Evolutionary conservation across 53 echinoderm and acorn worm species (phyloP), one percentile per base, ranked within the genome.

Genomic region (Luidia sarsii): DNA sequence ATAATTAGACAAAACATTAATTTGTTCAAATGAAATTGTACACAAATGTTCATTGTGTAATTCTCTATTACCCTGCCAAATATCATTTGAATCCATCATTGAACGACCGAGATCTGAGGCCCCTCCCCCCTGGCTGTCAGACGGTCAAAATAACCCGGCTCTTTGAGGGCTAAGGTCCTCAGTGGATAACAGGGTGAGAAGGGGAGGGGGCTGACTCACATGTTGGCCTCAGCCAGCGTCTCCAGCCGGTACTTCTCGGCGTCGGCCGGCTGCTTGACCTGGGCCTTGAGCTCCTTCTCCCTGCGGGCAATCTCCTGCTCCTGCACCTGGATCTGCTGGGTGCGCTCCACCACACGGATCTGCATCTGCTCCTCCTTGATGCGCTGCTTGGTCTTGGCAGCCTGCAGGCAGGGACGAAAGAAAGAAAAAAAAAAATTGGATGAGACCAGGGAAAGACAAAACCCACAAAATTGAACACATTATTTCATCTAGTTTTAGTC

Each of bases 281-380:
- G 90, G 4, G 93, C 93, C 14, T 87, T 67, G 8, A 93, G 71
- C 33, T 93, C 93, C 70, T 93, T 93, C 89, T 93, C 93, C 23
- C 87, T 50, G 9, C 93, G 86, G 32, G 60, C 7, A 27, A 93
- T 93, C 83, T 93, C 93, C 32, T 93, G 93, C 52, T 93, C 89
- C 50, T 89, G 89, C 34, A 93, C 93, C 71, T 87, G 89, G 73
- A 93, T 93, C 87, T 93, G 93, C 74, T 93, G 93, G 24, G 83
- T 35, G 23, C 93, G 70, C 41, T 93, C 93, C 27, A 93, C 90
- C 14, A 93, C 93, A 39, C 79, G 89, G 84, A 93, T 93, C 68
- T 93, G 93, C 93, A 93, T 93, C 80, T 93, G 87, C 62, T 93
- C 93, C 30, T 93, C 93, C 68, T 87, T 93, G 84, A 93, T 93